Base-by-base conservation (phyloP, 2,797 vertebrate species). In the Nyctalus aviator region DNA sequence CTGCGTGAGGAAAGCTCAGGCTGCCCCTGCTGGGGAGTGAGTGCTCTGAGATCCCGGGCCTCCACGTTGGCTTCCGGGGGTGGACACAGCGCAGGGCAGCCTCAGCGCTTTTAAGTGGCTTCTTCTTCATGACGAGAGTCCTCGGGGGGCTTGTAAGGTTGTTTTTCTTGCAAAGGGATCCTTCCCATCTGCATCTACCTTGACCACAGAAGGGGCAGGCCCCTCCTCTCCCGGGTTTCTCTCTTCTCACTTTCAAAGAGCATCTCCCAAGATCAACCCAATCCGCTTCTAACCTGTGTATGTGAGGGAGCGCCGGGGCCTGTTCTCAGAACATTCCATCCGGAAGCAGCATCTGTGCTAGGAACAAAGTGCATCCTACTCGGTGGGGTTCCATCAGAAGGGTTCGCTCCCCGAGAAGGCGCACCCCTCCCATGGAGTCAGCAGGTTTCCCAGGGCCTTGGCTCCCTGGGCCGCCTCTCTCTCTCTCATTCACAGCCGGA, bases 141-240 rank as follows among this genome's bases (percentile, higher is more conserved):
- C 50, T n/a, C 50, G 30, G 57, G 78, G 78, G 68, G 25, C 57
- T 69, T 14, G 1, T 10, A 17, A 41, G 6, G 9, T 95, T 96
- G 71, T 92, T 98, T 97, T 94, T 89, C 78, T 97, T 95, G 86
- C 95, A 96, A 97, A 83, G 64, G 55, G 73, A 97, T 96, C 87
- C 96, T 95, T 92, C n/a, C 95, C n/a, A 13, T 92, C 95, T 93
- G 2, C 95, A 14, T 93, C 83, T 2, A 23, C 77, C 90, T 97
- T 88, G 50, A 8, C 73, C 85, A 20, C 37, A n/a, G 79, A 96
- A 94, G 87, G 75, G 48, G 84, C 17, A 21, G 0, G 84, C 94
- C 18, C 64, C 4, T 90, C 96, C 93, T 82, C 88, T n/a, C 64
- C 46, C 79, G 55, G 76, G 11, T 95, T 88, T 94, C 64, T 96